A percentile compares a stretch with the other conserved stretches of the same genome.
phyloP scores from a whole-genome alignment of 2,113 vertebrate genomes.

The Bubalus kerabau region DNA sequence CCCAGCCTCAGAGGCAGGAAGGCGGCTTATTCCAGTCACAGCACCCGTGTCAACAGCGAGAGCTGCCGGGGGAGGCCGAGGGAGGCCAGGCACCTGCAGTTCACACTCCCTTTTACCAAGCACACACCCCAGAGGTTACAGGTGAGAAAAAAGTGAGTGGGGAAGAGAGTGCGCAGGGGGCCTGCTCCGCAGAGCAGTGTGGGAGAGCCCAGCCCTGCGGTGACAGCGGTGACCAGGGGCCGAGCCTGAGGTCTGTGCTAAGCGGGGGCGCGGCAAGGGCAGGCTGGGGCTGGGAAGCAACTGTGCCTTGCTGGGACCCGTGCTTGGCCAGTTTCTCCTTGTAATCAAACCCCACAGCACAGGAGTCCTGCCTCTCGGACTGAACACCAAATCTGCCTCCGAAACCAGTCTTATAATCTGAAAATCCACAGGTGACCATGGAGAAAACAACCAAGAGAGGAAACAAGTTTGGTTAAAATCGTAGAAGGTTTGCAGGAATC shows the following conservation, averaged over 20 bases:
- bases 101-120: accelerated
- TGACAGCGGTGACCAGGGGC: background rate
- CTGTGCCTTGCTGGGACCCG: conserved; percentile 92
- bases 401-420: conserved; percentile 95
- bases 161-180: accelerated
- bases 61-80: background rate
- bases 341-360: conserved; percentile 92
- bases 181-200: accelerated
- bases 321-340: conserved; percentile 92
- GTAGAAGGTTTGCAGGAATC: background rate
- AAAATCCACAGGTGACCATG: conserved; percentile 76
- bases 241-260: conserved; percentile 67
- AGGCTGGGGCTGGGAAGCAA: background rate
- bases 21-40: background rate
- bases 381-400: conserved; percentile 92
- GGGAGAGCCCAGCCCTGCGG: background rate
- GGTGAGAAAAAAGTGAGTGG: accelerated
- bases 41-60: background rate
- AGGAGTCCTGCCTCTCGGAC: conserved; percentile 89
- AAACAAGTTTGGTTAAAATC: conserved; percentile 64
- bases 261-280: conserved; percentile 51
- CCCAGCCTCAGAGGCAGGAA: background rate
- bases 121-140: accelerated
- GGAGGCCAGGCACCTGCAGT: background rate
- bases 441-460: conserved; percentile 44